A percentile compares a stretch with the other conserved stretches of the same genome.
Conservation (phyloP, 2,888 invertebrate species). For the Cheiracanthium punctorium region DNA sequence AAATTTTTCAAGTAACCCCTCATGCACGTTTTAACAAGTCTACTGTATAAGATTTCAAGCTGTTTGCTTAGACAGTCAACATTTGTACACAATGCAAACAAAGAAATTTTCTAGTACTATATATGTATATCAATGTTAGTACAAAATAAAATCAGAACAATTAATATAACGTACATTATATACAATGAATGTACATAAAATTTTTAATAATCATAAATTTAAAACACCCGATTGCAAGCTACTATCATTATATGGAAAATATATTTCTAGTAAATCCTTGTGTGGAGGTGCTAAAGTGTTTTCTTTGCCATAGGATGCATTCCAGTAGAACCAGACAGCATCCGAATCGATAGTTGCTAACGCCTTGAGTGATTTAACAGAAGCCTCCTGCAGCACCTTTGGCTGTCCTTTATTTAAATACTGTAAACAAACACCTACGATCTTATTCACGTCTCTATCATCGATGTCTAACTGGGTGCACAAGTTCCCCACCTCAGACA, state of each 20-base stretch:
- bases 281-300: slow-evolving; percentile 30
- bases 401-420: slow-evolving; percentile 45
- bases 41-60: no score
- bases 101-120: no score
- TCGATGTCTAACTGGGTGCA: slow-evolving; percentile 26
- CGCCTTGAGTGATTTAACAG: slow-evolving; percentile 32
- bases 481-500: slow-evolving; percentile 47
- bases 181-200: no score
- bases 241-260: slow-evolving; percentile 26
- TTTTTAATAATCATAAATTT: no score
- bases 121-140: no score
- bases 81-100: no score
- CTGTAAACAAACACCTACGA: slow-evolving; percentile 43
- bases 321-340: slow-evolving; percentile 52
- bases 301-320: neutral
- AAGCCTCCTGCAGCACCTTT: slow-evolving; percentile 43
- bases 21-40: no score
- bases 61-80: no score
- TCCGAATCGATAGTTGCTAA: slow-evolving; percentile 42
- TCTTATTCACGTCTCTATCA: slow-evolving; percentile 36
- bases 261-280: slow-evolving; percentile 2
- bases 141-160: no score
- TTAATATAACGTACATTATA: no score
- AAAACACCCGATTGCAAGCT: no score
- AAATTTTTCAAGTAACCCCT: no score